phyloP scores from a whole-genome alignment of 35 echinoderm and acorn worm genomes.

The Strongylocentrotus purpuratus region DNA sequence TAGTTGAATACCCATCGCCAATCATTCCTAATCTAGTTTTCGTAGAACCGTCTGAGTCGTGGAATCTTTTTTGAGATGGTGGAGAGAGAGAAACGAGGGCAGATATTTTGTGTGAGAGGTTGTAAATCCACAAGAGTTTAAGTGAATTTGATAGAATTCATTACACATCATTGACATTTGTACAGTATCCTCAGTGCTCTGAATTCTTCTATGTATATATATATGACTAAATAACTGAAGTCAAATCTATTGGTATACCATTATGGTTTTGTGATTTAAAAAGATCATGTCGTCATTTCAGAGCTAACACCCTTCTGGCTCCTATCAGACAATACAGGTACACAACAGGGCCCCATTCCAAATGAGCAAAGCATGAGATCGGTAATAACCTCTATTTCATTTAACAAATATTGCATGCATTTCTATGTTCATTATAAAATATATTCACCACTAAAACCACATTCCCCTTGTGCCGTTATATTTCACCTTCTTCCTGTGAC shows the following conservation, averaged over 20 bases:
- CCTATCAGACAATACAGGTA: too few relatives aligned
- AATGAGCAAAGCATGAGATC: too few relatives aligned
- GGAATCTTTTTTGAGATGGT: background rate
- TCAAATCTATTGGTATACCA: background rate
- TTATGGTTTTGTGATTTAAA: too few relatives aligned
- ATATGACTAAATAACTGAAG: background rate
- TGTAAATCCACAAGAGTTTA: background rate
- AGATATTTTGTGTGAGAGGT: background rate
- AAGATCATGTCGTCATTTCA: too few relatives aligned
- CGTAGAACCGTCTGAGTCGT: background rate
- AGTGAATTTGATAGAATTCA: background rate
- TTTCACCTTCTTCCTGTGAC: too few relatives aligned
- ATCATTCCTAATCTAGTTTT: constrained; percentile 6
- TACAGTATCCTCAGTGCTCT: background rate
- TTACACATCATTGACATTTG: background rate
- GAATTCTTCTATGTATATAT: background rate
- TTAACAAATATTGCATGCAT: too few relatives aligned
- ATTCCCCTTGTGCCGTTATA: too few relatives aligned
- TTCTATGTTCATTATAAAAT: too few relatives aligned
- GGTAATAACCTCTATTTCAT: too few relatives aligned
- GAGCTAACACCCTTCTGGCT: too few relatives aligned
- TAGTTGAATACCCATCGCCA: background rate
- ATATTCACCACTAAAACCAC: too few relatives aligned
- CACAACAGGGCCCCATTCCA: too few relatives aligned
- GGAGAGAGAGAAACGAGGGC: background rate